Base-by-base conservation (phyloP, 2,113 vertebrate genomes). In the Pomatostomus ruficeps region DNA sequence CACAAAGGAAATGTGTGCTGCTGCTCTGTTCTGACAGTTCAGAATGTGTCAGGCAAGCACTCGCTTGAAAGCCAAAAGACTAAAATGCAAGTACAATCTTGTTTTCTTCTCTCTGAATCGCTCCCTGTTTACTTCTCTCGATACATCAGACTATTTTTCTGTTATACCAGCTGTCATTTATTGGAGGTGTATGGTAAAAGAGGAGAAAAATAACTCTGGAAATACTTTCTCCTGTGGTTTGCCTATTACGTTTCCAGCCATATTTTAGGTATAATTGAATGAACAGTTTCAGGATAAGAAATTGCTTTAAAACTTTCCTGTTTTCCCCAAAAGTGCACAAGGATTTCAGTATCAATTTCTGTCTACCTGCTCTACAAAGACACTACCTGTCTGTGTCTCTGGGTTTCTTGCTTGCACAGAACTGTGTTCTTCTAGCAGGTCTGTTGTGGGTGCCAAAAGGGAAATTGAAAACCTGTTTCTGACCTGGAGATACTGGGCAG, bases 391-490 rank as follows among this genome's bases (percentile, higher is more conserved):
- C 57, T 36, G 3, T 80, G 24, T 71, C 33, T 94, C 15, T 66
- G 42, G 14, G 42, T 74, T 94, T 83, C 54, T 71, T 74, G 6
- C 77, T 75, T 3, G 2, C 38, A 70, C 46, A 76, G 46, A 77
- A 54, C 35, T 38, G 15, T 76, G 33, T 33, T 91, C 61, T 73
- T 81, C 12, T 79, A 48, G n/a, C 10, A 55, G 24, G 15, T 31
- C 67, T 88, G 46, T n/a, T 61, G 25, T 6, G 10, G 20, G 33
- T 92, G 57, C 83, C 86, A 78, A 89, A 91, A 94, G n/a, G 62
- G 63, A 74, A 85, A 80, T n/a, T 75, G 74, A 51, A 94, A 88
- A 83, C 14, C 57, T 91, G 6, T 78, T 88, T 75, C 65, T 84
- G 76, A 86, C 76, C 79, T 85, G 73, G 45, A 87, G 28, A 52